Percentiles rank a stretch among this genome's conserved stretches.
Evolutionary conservation across 2,113 vertebrate species (phyloP).

Genomic region (Daboia siamensis): DNA sequence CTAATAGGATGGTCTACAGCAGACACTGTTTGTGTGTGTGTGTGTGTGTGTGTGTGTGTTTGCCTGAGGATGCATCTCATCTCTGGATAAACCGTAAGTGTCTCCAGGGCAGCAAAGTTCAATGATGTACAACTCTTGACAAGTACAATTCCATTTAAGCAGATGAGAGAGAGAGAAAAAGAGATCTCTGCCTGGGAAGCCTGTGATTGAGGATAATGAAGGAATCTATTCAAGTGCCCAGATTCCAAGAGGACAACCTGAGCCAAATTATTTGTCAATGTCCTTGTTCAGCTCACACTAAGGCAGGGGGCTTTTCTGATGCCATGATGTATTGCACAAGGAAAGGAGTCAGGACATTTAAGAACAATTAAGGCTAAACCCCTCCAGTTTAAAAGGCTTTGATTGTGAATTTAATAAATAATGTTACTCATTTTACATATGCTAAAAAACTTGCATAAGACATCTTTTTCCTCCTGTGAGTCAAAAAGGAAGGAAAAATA

Average conservation of each 20-base stretch:
- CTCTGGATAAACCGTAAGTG: neutral
- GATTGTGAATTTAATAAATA: conserved; percentile 2
- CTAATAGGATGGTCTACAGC: neutral
- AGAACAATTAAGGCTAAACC: conserved; percentile 11
- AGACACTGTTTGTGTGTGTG: neutral
- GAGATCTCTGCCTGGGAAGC: neutral
- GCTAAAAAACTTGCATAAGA: neutral
- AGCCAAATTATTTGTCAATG: conserved; percentile 16
- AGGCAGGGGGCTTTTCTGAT: neutral
- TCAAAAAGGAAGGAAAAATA: neutral
- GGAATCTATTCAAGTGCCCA: conserved; percentile 13
- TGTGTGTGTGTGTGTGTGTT: neutral
- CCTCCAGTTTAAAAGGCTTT: neutral
- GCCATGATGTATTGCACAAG: neutral
- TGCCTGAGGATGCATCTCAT: neutral
- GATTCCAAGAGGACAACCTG: neutral
- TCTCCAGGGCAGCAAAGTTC: neutral
- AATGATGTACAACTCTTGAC: neutral
- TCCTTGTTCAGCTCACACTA: neutral
- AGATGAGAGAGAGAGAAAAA: neutral
- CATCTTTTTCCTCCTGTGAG: neutral
- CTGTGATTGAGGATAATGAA: conserved; percentile 12
- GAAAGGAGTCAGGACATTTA: neutral
- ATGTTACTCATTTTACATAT: neutral
- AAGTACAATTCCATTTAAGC: neutral